Evolutionary conservation across 2,797 vertebrate genomes (phyloP), one percentile per base, ranked within the genome.

Genomic region (Pteronotus mesoamericanus): DNA sequence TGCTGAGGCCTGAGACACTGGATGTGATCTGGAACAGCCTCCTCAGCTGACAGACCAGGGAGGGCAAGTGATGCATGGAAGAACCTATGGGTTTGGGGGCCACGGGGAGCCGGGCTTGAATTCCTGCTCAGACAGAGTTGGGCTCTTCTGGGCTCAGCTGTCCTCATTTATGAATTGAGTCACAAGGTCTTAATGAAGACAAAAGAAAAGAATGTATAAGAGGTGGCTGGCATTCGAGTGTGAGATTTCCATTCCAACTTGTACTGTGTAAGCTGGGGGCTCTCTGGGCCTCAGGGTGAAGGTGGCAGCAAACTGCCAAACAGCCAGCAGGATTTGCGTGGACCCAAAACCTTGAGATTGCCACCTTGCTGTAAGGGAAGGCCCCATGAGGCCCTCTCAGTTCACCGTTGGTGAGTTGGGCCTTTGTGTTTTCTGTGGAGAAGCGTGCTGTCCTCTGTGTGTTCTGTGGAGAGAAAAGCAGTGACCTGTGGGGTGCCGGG

Each of bases 121-220:
- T 18, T 69, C 44, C 34, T 46, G 55, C 74, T 59, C 42, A 64
- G 39, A 66, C 29, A 39, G 29, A 71, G 39, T 7, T 12, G 29
- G 18, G 39, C 77, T 84, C 74, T 39, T 64, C 74, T 61, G 14
- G 34, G 34, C 74, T 91, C 72, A 57, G 53, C 89, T 77, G 72
- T 88, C 32, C 59, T 89, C 46, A 34, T 46, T 74, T 74, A 0
- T 79, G 92, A 87, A 61, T n/a, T 68, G 34, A 85, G 75, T 44
- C 6, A 55, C 4, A 46, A 46, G 64, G 32, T 79, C 66, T 59
- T 79, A 0, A 0, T 86, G 64, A 71, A 77, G 94, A 84, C 22
- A 84, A 59, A 72, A 94, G 19, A 53, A 91, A 87, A 53, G 18
- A 4, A 9, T 26, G 3, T 78, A 39, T 55, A 22, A 32, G 39